A percentile compares a stretch with the other conserved stretches of the same genome.
phyloP scores from a whole-genome alignment of 2,888 invertebrate genomes.

The Melanostoma scalare region DNA sequence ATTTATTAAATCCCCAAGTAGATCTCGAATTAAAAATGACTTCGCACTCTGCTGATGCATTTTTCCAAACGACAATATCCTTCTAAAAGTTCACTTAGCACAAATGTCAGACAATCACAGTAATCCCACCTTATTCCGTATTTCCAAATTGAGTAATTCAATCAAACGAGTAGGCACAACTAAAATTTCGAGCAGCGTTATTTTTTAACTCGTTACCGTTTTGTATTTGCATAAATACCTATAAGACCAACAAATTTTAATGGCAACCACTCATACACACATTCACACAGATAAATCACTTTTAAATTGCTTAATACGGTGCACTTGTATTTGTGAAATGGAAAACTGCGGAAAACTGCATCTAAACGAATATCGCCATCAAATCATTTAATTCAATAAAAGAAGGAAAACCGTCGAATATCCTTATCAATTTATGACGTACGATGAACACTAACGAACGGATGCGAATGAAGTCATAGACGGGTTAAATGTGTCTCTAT shows the following conservation, averaged over 20 bases:
- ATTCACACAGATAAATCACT: background rate
- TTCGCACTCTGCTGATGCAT: slow-evolving; percentile 86
- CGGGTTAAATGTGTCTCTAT: slow-evolving; percentile 36
- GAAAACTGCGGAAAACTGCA: slow-evolving; percentile 29
- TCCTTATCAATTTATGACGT: slow-evolving; percentile 43
- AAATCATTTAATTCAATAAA: slow-evolving; percentile 72
- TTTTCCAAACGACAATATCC: background rate
- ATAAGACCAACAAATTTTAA: slow-evolving; percentile 6
- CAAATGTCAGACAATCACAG: too few relatives aligned
- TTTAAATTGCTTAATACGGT: too few relatives aligned
- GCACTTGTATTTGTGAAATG: background rate
- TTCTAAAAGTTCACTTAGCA: background rate
- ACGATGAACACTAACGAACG: slow-evolving; percentile 51
- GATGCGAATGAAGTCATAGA: slow-evolving; percentile 59
- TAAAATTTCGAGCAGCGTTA: slow-evolving; percentile 11
- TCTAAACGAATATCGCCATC: slow-evolving; percentile 71
- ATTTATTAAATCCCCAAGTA: slow-evolving; percentile 87
- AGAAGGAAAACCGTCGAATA: slow-evolving; percentile 51
- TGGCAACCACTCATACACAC: background rate
- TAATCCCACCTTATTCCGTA: background rate
- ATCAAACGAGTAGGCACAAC: slow-evolving; percentile 22
- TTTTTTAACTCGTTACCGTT: slow-evolving; percentile 16
- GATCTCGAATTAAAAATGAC: slow-evolving; percentile 92
- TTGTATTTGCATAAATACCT: background rate
- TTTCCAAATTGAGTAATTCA: background rate